These are phyloP conservation scores for Xestia sexstrigata DNA, from an alignment of 2,888 invertebrate genomes.

Conservation along the genomic window DNA sequence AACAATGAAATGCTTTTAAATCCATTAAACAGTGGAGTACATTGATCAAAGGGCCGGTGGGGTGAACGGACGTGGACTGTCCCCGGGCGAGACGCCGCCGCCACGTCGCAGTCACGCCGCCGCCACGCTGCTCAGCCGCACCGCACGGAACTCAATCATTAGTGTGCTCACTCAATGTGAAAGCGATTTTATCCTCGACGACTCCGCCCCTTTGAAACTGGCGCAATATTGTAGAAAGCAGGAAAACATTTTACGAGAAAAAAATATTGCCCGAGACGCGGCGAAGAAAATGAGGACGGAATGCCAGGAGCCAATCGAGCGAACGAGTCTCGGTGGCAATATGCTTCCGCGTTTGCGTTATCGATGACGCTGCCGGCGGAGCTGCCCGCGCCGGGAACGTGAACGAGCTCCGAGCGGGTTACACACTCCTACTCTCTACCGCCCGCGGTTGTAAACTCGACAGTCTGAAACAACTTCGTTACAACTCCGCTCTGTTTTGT, in stretches of 20 bases:
- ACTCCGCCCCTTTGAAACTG: conserved; percentile 86
- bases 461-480: conserved; percentile 88
- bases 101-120: conserved; percentile 53
- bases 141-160: conserved; percentile 89
- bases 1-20: conserved; percentile 86
- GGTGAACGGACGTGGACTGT: conserved; percentile 68
- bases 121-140: conserved; percentile 70
- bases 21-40: conserved; percentile 80
- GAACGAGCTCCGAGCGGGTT: conserved; percentile 76
- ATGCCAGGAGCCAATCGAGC: conserved; percentile 87
- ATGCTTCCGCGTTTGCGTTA: conserved; percentile 84
- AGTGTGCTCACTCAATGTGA: conserved; percentile 90
- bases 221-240: conserved; percentile 89
- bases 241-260: conserved; percentile 88
- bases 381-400: conserved; percentile 75
- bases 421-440: conserved; percentile 68
- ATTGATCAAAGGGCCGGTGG: conserved; percentile 82
- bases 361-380: conserved; percentile 79
- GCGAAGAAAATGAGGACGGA: conserved; percentile 86
- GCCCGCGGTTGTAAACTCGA: conserved; percentile 86
- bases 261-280: conserved; percentile 83
- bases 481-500: conserved; percentile 88
- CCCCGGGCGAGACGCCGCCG: conserved; percentile 67
- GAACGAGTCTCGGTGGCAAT: conserved; percentile 84
- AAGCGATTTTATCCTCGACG: conserved; percentile 88